Base-by-base conservation (phyloP, 2,888 invertebrate genomes). In the Byasa hedistus region DNA sequence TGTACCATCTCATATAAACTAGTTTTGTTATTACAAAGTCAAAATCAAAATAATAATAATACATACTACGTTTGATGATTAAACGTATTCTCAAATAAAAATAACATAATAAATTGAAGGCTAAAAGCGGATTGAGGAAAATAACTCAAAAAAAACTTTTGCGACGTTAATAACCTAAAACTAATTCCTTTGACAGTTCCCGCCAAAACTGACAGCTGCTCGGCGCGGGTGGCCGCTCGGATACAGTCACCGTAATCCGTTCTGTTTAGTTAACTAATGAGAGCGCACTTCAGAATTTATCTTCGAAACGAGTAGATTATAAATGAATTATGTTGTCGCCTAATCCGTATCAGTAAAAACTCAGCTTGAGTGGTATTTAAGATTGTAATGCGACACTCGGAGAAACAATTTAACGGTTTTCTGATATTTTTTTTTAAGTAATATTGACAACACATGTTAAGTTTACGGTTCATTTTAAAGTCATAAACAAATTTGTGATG, bases 181-280 rank as follows among this genome's bases (percentile, higher is more conserved):
- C 24, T 57, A 48, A 63, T 63, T 57, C 54, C 48, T 62, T 62
- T 66, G 62, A 66, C 66, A 61, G 58, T 57, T 55, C 64, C 73
- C 74, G 73, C 73, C 69, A 70, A 68, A 68, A 70, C 55, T 82
- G 77, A 81, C 87, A 87, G 81, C 83, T 85, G 86, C 70, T 76
- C 76, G 76, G 73, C 79, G 77, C 79, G 88, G 86, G 89, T 87
- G 88, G 89, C 78, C 87, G 69, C 79, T 72, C 73, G 69, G 60
- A 75, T 69, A 73, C 77, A 83, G 83, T 81, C 83, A 72, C 66
- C 71, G 61, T 86, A 88, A 87, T 87, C 88, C 83, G 69, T 71
- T 76, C 75, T 79, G 78, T 82, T 84, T 79, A 80, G 76, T 76
- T 83, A 83, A 86, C 80, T 86, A 84, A 84, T 83, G 81, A 32